Conservation (phyloP, 2,888 invertebrate species). For the Panopea generosa region DNA sequence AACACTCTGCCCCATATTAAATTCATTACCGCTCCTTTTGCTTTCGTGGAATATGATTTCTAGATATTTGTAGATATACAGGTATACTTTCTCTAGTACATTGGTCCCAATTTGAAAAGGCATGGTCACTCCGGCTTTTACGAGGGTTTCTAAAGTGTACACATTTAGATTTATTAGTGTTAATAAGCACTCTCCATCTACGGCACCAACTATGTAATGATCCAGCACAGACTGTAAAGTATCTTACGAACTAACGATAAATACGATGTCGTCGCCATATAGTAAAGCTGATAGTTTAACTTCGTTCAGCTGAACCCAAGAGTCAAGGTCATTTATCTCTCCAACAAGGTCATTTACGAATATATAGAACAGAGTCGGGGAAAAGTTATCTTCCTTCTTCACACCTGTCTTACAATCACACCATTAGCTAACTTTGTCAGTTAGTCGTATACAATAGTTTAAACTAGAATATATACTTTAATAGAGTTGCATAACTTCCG, state of each 20-base stretch:
- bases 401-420: constrained; percentile 2
- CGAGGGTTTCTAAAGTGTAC: constrained; percentile 16
- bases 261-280: constrained; percentile 14
- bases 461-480: neutral
- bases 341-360: constrained; percentile 3
- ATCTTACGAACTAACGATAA: neutral
- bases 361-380: neutral
- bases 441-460: neutral
- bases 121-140: neutral
- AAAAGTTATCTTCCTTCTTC: neutral
- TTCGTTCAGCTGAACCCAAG: neutral
- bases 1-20: too few relatives aligned
- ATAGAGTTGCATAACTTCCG: constrained; percentile 10
- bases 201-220: constrained; percentile 7
- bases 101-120: constrained; percentile 7
- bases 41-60: too few relatives aligned
- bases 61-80: constrained; percentile 20
- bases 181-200: constrained; percentile 20
- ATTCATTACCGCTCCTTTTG: too few relatives aligned
- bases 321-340: constrained; percentile 6
- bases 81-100: neutral
- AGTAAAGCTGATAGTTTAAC: neutral
- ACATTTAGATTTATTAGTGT: constrained; percentile 18
- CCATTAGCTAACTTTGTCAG: neutral
- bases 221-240: constrained; percentile 8